Conservation (phyloP, 2,888 invertebrate species). For the Drosophila putrida region DNA sequence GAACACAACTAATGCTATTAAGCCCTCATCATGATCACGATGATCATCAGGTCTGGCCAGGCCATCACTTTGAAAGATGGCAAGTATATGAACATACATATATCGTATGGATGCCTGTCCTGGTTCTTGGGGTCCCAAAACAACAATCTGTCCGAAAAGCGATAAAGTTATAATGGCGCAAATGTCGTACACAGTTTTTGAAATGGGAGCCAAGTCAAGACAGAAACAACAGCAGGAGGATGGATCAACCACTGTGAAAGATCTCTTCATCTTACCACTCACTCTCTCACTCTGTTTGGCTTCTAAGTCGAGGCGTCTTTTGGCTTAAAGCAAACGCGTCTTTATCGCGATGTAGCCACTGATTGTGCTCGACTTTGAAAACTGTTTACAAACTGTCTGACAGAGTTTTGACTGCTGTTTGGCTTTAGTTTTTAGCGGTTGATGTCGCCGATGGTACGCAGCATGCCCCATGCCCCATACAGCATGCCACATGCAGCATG, state of each 20-base stretch:
- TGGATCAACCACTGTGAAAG: background rate
- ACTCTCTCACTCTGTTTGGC: background rate
- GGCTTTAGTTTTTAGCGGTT: constrained; percentile 51
- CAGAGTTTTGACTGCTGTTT: constrained; percentile 78
- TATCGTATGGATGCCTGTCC: constrained; percentile 4
- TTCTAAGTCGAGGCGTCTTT: constrained; percentile 19
- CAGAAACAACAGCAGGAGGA: constrained; percentile 5
- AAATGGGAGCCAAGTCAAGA: constrained; percentile 23
- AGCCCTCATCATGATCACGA: constrained; percentile 72
- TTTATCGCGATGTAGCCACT: constrained; percentile 60
- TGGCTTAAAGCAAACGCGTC: constrained; percentile 36
- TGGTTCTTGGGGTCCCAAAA: constrained; percentile 30
- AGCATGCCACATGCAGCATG: constrained; percentile 37
- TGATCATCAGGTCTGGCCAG: constrained; percentile 27
- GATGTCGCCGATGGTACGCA: constrained; percentile 72
- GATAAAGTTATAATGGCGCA: constrained; percentile 82
- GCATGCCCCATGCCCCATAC: constrained; percentile 37
- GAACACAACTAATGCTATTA: constrained; percentile 70
- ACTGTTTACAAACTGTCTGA: constrained; percentile 82
- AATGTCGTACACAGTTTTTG: constrained; percentile 65
- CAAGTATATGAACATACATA: background rate
- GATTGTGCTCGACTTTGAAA: constrained; percentile 71
- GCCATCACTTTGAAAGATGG: constrained; percentile 63
- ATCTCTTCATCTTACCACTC: background rate
- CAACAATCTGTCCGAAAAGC: constrained; percentile 81